These are phyloP conservation scores for Polietes domitor DNA, from an alignment of 2,888 invertebrate species.

Conservation along the genomic window DNA sequence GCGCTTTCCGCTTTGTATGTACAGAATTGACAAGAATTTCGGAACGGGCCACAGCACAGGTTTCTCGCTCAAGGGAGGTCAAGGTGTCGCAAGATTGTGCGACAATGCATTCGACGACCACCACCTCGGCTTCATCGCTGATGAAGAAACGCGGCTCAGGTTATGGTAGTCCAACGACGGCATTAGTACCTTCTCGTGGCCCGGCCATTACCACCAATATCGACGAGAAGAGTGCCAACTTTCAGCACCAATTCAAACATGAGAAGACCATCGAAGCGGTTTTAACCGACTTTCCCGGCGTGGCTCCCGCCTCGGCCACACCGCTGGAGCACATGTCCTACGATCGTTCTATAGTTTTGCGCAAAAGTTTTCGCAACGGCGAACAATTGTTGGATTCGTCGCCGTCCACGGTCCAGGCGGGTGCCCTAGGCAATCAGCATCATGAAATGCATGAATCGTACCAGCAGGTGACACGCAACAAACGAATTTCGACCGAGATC, in stretches of 20 bases:
- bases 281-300: slow-evolving; percentile 81
- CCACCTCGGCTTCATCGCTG: slow-evolving; percentile 72
- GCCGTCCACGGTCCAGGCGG: neutral
- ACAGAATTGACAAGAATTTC: slow-evolving; percentile 18
- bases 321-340: slow-evolving; percentile 80
- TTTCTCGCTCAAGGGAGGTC: slow-evolving; percentile 32
- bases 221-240: slow-evolving; percentile 78
- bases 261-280: slow-evolving; percentile 82
- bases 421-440: slow-evolving; percentile 32
- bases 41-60: slow-evolving; percentile 18
- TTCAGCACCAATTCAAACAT: slow-evolving; percentile 83
- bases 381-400: neutral
- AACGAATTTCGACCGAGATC: slow-evolving; percentile 91
- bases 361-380: slow-evolving; percentile 56
- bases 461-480: slow-evolving; percentile 91
- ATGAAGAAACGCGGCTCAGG: slow-evolving; percentile 74
- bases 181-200: slow-evolving; percentile 79
- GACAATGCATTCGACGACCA: slow-evolving; percentile 72
- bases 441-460: slow-evolving; percentile 77
- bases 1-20: neutral
- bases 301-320: slow-evolving; percentile 66
- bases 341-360: slow-evolving; percentile 80
- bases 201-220: slow-evolving; percentile 85
- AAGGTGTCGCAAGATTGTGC: slow-evolving; percentile 21
- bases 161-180: slow-evolving; percentile 64